Evolutionary conservation across 2,888 invertebrate genomes (phyloP), one percentile per base, ranked within the genome.

Genomic region (Synergus laeviventris): DNA sequence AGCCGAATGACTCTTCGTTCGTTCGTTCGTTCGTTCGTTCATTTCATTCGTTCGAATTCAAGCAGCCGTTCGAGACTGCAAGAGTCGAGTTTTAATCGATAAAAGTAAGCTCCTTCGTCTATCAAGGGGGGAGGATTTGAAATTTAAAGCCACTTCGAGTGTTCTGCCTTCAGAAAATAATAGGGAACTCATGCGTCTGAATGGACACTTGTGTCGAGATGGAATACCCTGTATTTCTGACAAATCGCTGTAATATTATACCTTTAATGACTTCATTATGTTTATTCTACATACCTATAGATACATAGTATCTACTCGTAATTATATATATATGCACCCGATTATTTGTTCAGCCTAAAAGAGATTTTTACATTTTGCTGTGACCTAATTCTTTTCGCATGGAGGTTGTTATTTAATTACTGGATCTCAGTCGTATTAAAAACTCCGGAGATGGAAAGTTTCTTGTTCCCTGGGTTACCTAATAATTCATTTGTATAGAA

Each of bases 1-100:
- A 49, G 70, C 49, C 49, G 70, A 70, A 70, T 49, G 49, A 70
- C 45, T 70, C 42, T 64, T 42, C 64, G 64, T 31, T 31, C 31
- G 7, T 31, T 66, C 21, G 14, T 16, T 39, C 64, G 18, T 45
- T 24, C 45, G 45, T 49, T 64, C 64, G 61, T 21, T 42, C 39
- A 38, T 62, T 64, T 64, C 18, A 9, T 21, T 38, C 62, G 39
- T 39, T 39, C 39, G 39, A 18, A 24, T 60, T 62, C 62, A n/a
- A 62, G 36, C 38, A 12, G 39, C n/a, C 31, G 45, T 49, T 49
- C 31, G 70, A 21, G 39, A 42, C 24, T 3, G 42, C 24, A 49
- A 70, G 49, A 70, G 70, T 49, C n/a, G 70, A 70, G 70, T 70
- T 70, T 70, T 70, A 70, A 70, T 70, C 70, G 70, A 70, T 70